Evolutionary conservation across 1,140 invertebrate species (phyloP), one percentile per base, ranked within the genome.

Genomic region (Sinonovacula constricta): DNA sequence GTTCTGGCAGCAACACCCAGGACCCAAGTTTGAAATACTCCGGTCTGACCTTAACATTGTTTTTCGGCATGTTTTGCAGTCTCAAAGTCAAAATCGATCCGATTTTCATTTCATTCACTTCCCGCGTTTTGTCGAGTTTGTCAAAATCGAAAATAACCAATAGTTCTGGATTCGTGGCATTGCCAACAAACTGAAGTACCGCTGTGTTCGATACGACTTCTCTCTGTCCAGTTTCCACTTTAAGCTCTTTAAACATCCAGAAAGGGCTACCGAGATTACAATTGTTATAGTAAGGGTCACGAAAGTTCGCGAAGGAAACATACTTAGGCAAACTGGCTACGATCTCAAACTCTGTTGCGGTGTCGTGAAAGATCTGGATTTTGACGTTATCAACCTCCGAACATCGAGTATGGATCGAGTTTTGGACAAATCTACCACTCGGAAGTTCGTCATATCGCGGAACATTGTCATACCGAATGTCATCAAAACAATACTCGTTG

Each of bases 341-440:
- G 24, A 77, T 77, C 28, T 67, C 65, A 67, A 77, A 77, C 31
- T 45, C 33, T 31, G 49, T 59, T 0, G 74, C 28, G 0, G 62
- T 57, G 22, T 77, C 74, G 33, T 77, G 74, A 66, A 67, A 67
- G 2, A 77, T 49, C 10, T 77, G 63, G 5, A 77, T 36, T 66
- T 77, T 77, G 53, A 77, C 53, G 31, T 77, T 77, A 49, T 77
- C 74, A 15, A 60, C 36, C 33, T 77, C 74, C 14, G 62, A 45
- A 24, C 74, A 77, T n/a, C 59, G 63, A 0, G 74, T 77, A 2
- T 33, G 22, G 18, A 39, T 68, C 4, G 74, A 77, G n/a, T 59
- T 77, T 26, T 77, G 74, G 2, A 77, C 63, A 68, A 77, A 77
- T 26, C 51, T 65, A 10, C 63, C 74, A 34, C 74, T 77, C 18